Percentiles rank a stretch among this genome's conserved stretches.
phyloP scores from a whole-genome alignment of 2,113 vertebrate species.

The Cynopterus brachyotis region DNA sequence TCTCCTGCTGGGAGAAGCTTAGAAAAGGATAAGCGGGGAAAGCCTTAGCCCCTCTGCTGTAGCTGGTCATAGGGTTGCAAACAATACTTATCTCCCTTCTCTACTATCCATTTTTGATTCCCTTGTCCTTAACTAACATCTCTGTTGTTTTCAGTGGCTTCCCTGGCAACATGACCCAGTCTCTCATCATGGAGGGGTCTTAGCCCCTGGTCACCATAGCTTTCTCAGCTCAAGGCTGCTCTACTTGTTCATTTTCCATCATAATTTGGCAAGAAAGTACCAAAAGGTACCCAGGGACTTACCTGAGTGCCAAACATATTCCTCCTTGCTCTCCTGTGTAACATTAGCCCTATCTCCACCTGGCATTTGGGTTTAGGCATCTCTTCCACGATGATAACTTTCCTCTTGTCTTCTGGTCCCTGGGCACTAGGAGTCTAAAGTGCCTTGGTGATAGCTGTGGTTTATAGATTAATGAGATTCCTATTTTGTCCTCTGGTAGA shows the following conservation, averaged over 20 bases:
- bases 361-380: not conserved
- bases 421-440: not conserved
- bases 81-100: not conserved
- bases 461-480: not conserved
- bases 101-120: not conserved
- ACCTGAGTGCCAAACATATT: not conserved
- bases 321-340: not conserved
- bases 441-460: not conserved
- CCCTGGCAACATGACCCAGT: not conserved
- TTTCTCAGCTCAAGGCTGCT: not conserved
- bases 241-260: not conserved
- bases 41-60: not conserved
- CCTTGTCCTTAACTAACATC: not conserved
- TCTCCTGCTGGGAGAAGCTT: not conserved
- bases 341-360: not conserved
- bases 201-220: not conserved
- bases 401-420: not conserved
- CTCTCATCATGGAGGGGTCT: not conserved
- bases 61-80: not conserved
- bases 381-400: not conserved
- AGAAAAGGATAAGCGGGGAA: not conserved
- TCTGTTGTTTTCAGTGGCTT: not conserved
- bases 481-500: not conserved
- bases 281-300: not conserved
- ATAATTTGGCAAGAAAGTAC: not conserved